Conservation (phyloP, 2,797 vertebrate species). For the Passerculus sandwichensis region DNA sequence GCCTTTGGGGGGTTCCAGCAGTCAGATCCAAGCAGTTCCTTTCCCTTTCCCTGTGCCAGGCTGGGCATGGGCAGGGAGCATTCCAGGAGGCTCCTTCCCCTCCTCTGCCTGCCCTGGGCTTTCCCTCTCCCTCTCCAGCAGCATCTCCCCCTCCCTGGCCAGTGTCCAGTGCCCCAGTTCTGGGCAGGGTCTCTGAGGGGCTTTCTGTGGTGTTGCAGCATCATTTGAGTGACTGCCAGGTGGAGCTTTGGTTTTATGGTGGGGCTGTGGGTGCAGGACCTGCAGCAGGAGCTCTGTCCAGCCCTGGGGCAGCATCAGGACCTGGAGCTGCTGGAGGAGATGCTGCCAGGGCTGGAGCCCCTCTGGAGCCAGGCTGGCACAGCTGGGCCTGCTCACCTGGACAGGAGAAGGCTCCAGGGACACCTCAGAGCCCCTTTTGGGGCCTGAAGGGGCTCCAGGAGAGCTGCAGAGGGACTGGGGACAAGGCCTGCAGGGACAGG, state of each 20-base stretch:
- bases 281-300: not conserved
- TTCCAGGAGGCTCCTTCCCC: not conserved
- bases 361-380: not conserved
- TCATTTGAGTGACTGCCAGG: fast-evolving
- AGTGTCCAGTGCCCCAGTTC: not conserved
- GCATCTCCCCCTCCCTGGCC: not conserved
- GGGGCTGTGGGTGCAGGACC: not conserved
- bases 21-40: not conserved
- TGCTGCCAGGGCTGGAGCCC: not conserved
- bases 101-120: not conserved
- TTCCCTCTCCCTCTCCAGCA: not conserved
- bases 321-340: not conserved
- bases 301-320: not conserved
- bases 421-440: not conserved
- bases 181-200: fast-evolving
- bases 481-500: not conserved
- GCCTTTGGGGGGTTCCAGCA: not conserved
- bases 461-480: not conserved
- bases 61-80: fast-evolving
- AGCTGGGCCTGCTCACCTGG: not conserved
- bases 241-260: not conserved
- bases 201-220: not conserved
- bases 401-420: not conserved
- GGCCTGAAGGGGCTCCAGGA: not conserved
- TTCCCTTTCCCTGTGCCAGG: not conserved